phyloP scores from a whole-genome alignment of 2,797 vertebrate species.

The Yasuhikotakia modesta region DNA sequence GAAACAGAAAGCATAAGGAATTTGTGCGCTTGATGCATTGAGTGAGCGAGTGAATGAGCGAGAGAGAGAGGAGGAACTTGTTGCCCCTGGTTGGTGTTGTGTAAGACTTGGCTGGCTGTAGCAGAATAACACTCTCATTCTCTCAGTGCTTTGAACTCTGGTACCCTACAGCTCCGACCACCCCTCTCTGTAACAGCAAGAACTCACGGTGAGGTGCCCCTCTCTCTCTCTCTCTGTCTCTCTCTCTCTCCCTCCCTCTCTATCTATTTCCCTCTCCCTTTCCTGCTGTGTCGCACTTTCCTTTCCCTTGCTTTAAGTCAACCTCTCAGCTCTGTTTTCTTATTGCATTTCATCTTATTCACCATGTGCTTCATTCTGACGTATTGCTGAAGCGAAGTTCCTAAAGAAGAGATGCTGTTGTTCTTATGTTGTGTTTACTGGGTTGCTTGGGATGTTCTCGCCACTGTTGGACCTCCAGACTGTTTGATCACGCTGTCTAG shows the following conservation, averaged over 20 bases:
- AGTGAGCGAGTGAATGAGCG: constrained; percentile 13
- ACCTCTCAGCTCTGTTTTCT: constrained; percentile 67
- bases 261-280: too few species aligned
- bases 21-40: neutral
- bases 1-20: constrained; percentile 23
- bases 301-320: constrained; percentile 35
- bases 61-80: constrained; percentile 54
- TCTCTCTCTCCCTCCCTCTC: too few species aligned
- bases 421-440: constrained; percentile 83
- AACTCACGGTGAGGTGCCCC: constrained; percentile 62
- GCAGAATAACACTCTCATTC: constrained; percentile 70
- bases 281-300: constrained; percentile 68
- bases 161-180: constrained; percentile 73
- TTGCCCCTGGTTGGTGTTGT: constrained; percentile 68
- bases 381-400: constrained; percentile 74
- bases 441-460: constrained; percentile 80
- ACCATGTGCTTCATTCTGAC: neutral
- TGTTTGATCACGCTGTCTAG: constrained; percentile 91
- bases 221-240: constrained; percentile 49
- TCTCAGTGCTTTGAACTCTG: constrained; percentile 71
- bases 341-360: constrained; percentile 64
- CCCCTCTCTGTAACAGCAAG: constrained; percentile 64
- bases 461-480: constrained; percentile 85
- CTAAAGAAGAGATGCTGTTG: constrained; percentile 86
- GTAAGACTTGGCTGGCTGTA: constrained; percentile 73